Evolutionary conservation across 2,888 invertebrate species (phyloP), one percentile per base, ranked within the genome.

Genomic region (Balanococcus diminutus): DNA sequence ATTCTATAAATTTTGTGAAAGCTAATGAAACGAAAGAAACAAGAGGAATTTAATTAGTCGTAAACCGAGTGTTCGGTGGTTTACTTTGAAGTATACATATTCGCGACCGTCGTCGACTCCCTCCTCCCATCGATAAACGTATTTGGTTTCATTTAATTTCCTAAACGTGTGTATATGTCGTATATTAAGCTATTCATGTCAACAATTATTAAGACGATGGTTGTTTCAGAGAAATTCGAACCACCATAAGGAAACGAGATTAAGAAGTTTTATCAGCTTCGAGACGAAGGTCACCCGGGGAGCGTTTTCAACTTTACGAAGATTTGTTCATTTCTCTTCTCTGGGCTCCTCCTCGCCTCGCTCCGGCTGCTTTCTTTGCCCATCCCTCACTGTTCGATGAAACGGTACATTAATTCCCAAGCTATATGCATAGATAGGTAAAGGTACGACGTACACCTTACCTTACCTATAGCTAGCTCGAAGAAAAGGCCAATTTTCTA

Each of bases 11-110:
- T n/a, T 36, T 79, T 79, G 36, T 79, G 22, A 79, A 67, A 36
- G 75, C 75, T 79, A 79, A 79, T 79, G 75, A 79, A 79, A 79
- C 36, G 75, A 79, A 79, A 79, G 75, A 79, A 79, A 79, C 75
- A 36, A 79, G 36, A 79, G 75, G 75, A 79, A 79, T 79, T 79
- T 79, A 79, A 79, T 79, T 79, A 79, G 75, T 67, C 75, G 75
- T 36, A 31, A 79, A 79, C 75, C 32, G 28, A 36, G 36, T 31
- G 31, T 79, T 79, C 36, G 36, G 28, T 36, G 56, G 56, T 56
- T 56, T 56, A 56, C 75, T 79, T 79, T 79, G 75, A 79, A 36
- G 75, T 36, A 67, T 67, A 67, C 28, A 67, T 67, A 67, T 31
- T 72, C 72, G n/a, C 31, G 6, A 4, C 31, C 19, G 31, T n/a